Base-by-base conservation (phyloP, 2,113 vertebrate species). In the Macrotis lagotis region DNA sequence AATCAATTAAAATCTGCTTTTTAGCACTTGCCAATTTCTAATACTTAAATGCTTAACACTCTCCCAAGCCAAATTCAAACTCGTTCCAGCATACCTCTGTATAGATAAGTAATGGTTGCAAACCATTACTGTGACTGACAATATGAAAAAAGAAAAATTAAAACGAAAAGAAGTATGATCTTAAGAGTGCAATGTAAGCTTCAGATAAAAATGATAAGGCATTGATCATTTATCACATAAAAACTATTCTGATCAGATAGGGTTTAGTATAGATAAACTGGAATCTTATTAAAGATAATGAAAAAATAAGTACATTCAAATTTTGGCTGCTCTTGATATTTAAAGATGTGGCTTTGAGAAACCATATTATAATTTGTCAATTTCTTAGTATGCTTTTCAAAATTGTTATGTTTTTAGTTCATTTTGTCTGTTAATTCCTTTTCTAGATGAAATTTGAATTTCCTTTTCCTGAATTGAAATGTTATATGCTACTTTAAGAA, bases 131-230 rank as follows among this genome's bases (percentile, higher is more conserved):
- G 48, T 94, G 53, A 92, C 92, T 83, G 25, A 9, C 96, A 25
- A 8, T 97, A 97, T 91, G 88, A 95, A 66, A 95, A 93, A 66
- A 66, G 91, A 89, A 95, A 91, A 89, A 0, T 50, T 53, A 97
- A 97, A 97, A 25, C 25, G 16, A 89, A 44, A 50, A 88, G 66
- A 90, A 94, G 3, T n/a, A 95, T 8, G 94, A 22, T 94, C 22
- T 92, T 92, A 53, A 19, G 0, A n/a, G 31, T 66, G 74, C 91
- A 50, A 97, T 97, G 50, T 94, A 91, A 16, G 89, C 97, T 98
- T 98, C 98, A 98, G 98, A 98, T 98, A 98, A 94, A 98, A 98
- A 96, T 97, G 97, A 94, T 96, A 97, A 91, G 48, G 83, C 93
- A 92, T 95, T 97, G 91, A 89, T 98, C 83, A 96, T 93, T 97